phyloP scores from a whole-genome alignment of 1,140 invertebrate genomes.

The Reticulitermes speratus region DNA sequence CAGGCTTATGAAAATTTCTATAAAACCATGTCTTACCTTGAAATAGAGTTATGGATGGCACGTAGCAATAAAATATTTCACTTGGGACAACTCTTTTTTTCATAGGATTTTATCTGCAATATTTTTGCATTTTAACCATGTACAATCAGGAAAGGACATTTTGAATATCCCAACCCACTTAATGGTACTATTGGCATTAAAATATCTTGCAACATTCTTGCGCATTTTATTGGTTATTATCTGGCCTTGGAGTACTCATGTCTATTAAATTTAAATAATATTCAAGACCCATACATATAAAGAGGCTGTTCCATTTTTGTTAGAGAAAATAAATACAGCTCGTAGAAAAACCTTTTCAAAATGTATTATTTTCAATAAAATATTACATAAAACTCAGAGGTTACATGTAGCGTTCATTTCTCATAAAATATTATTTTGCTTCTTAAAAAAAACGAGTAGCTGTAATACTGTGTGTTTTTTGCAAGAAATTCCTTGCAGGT shows the following conservation, averaged over 20 bases:
- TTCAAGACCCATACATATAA: background rate
- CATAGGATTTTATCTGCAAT: background rate
- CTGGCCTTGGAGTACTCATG: background rate
- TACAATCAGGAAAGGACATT: background rate
- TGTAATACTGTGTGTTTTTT: background rate
- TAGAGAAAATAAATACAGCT: background rate
- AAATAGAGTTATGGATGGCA: background rate
- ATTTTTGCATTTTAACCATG: background rate
- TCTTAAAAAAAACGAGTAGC: background rate
- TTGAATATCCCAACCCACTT: background rate
- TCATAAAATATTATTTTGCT: background rate
- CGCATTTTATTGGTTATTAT: background rate
- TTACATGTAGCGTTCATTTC: background rate
- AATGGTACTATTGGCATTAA: background rate
- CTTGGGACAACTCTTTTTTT: background rate
- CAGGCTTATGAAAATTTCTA: background rate
- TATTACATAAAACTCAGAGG: background rate
- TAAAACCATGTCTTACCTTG: background rate
- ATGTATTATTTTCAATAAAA: background rate
- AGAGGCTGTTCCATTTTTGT: background rate
- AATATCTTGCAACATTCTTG: background rate
- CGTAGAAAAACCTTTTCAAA: background rate
- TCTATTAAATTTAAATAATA: conserved; percentile 10
- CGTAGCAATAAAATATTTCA: background rate
- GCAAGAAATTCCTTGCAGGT: background rate